Evolutionary conservation across 2,113 vertebrate species (phyloP), one percentile per base, ranked within the genome.

Genomic region (Rhombomys opimus): DNA sequence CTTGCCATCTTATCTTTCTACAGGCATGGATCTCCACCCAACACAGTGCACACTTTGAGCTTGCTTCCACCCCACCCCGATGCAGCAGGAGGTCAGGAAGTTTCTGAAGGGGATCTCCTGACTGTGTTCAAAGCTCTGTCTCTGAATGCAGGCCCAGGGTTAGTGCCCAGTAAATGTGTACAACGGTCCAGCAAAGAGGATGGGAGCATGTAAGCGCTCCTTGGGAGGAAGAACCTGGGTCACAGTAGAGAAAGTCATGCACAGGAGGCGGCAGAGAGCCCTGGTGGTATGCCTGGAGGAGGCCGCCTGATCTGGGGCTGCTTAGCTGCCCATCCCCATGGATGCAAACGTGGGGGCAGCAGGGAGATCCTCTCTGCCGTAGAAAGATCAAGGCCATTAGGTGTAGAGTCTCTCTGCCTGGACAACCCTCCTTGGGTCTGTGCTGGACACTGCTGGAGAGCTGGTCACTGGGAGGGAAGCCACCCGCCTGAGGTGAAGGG

Each of bases 31-130:
- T 72, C 65, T 54, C 35, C 68, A 89, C 52, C 68, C 23, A 57
- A 18, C 18, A 0, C 20, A 1, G 6, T 5, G 35, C 27, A 9
- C 2, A 3, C 7, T 30, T 0, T 1, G 13, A 1, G 30, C 25
- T 77, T 27, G 30, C 15, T 10, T 5, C 6, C 13, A 5, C 14
- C 2, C 4, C 2, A 59, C 72, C 14, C 0, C 1, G 1, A 1
- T 54, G 54, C 65, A 32, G 22, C 25, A 10, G 2, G 67, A 5
- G 15, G 7, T 23, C 1, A 63, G 63, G 46, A 65, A 63, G 18
- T 57, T 32, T 30, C 18, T 1, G 1, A 32, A n/a, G 68, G 22
- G n/a, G 1, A 61, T 5, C 87, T 0, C 1, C 61, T 30, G 3
- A 5, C 2, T 41, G 32, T 2, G 38, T 13, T 75, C 77, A 20